Evolutionary conservation across 2,888 invertebrate genomes (phyloP).

Genomic region (Azorinus chamasolen): DNA sequence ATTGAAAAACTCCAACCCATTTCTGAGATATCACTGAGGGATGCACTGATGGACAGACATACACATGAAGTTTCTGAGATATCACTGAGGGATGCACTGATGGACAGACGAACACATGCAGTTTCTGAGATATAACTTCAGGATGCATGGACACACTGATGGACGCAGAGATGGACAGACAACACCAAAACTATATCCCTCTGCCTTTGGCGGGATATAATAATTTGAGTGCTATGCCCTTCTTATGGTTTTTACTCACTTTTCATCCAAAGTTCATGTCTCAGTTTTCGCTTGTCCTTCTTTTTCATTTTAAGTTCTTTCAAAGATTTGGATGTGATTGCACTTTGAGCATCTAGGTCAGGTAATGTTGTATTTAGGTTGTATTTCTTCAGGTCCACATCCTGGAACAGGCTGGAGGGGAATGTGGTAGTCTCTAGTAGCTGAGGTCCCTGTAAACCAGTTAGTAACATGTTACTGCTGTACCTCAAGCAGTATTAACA

Average conservation of each 20-base stretch:
- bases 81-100: too few relatives aligned
- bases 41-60: too few relatives aligned
- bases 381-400: slow-evolving; percentile 70
- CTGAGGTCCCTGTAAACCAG: not conserved
- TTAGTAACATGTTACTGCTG: too few relatives aligned
- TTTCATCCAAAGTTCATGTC: slow-evolving; percentile 80
- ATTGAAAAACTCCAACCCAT: too few relatives aligned
- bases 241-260: slow-evolving; percentile 82
- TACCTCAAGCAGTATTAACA: not conserved
- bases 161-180: too few relatives aligned
- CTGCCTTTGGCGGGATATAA: too few relatives aligned
- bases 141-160: too few relatives aligned
- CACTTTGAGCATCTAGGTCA: slow-evolving; percentile 81
- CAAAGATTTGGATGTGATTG: slow-evolving; percentile 82
- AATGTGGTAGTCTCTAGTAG: slow-evolving; percentile 64
- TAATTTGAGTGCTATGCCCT: not conserved
- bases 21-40: too few relatives aligned
- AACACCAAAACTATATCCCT: too few relatives aligned
- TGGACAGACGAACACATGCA: too few relatives aligned
- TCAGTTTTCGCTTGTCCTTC: slow-evolving; percentile 87
- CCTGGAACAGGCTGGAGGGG: slow-evolving; percentile 25
- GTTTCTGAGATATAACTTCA: too few relatives aligned
- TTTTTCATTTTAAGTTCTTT: slow-evolving; percentile 82
- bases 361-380: slow-evolving; percentile 74
- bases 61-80: too few relatives aligned